Base-by-base conservation (phyloP, 2,113 vertebrate species). In the Nyctereutes procyonoides region DNA sequence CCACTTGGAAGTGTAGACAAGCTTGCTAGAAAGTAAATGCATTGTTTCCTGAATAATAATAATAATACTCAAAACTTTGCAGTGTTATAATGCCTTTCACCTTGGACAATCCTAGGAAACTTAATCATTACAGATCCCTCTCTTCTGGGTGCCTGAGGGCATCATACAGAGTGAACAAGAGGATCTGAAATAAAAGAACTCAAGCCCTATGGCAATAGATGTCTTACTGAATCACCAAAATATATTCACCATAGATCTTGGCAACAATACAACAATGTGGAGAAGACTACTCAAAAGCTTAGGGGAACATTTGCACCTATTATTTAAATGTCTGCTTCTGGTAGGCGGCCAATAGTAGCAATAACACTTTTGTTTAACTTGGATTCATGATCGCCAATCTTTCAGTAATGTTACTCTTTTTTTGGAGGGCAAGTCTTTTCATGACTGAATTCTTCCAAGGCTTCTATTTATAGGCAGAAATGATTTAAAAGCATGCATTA, bases 381-480 rank as follows among this genome's bases (percentile, higher is more conserved):
- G 65, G 77, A 93, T 16, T 24, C 58, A 80, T 53, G 17, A 10
- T 1, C 51, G 14, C 48, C 81, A 83, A 92, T 94, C 69, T 92
- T 92, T 77, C 56, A 67, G 71, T 93, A 88, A 95, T 55, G 32
- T 16, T 60, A 83, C 19, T 69, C 67, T 26, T 79, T 92, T 92
- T 74, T 73, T 38, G 88, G 17, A 87, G 35, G 16, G 56, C 26
- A 56, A 51, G 58, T 92, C 60, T 82, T 77, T 89, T 97, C 73
- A 88, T 92, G 79, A 97, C n/a, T 83, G 22, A 77, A 76, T 95
- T 90, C 51, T 77, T 95, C 28, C 63, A 62, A 55, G 4, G 16
- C 53, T 95, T 96, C 95, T 65, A 80, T 87, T 92, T 84, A 82
- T 51, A 95, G 84, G 69, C 14, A 79, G 6, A 93, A 95, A 94